phyloP scores from a whole-genome alignment of 2,888 invertebrate genomes.

The Lasioglossum oenotherae region DNA sequence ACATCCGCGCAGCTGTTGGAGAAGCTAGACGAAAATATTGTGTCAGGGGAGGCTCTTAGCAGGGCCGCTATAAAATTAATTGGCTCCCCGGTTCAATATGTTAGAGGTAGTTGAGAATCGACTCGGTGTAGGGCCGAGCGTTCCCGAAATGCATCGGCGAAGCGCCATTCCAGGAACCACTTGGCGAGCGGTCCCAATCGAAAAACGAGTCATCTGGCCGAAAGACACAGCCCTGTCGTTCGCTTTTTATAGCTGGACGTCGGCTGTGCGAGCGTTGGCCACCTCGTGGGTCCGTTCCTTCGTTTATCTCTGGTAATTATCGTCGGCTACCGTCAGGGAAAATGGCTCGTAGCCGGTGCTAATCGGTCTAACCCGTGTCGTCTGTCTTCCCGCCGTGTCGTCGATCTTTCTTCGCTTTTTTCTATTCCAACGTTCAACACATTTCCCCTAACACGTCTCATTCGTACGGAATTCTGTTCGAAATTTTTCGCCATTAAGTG shows the following conservation, averaged over 20 bases:
- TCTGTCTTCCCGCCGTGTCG: neutral
- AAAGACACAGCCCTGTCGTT: constrained; percentile 21
- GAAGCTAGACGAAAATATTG: neutral
- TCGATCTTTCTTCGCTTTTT: neutral
- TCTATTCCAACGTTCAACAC: neutral
- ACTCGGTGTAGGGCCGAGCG: neutral
- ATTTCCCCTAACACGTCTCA: neutral
- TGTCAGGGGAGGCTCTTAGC: neutral
- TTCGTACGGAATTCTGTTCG: neutral
- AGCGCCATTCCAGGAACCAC: constrained; percentile 28
- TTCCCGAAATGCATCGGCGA: constrained; percentile 6
- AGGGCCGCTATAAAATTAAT: constrained; percentile 1
- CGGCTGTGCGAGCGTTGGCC: constrained; percentile 14
- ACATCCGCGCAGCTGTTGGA: neutral
- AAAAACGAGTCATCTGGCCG: constrained; percentile 34
- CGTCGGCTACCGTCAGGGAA: constrained; percentile 36
- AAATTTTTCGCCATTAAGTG: neutral
- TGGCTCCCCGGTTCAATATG: neutral
- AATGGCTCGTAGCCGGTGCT: constrained; percentile 10
- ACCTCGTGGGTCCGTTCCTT: constrained; percentile 3
- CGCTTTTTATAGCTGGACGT: constrained; percentile 7
- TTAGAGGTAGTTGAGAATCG: neutral
- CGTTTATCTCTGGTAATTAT: constrained; percentile 50
- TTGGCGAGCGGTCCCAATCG: constrained; percentile 33
- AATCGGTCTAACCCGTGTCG: constrained; percentile 31